A percentile compares a stretch with the other conserved stretches of the same genome.
These are phyloP conservation scores for Macaria notata DNA, from an alignment of 2,888 invertebrate species.

Conservation along the genomic window DNA sequence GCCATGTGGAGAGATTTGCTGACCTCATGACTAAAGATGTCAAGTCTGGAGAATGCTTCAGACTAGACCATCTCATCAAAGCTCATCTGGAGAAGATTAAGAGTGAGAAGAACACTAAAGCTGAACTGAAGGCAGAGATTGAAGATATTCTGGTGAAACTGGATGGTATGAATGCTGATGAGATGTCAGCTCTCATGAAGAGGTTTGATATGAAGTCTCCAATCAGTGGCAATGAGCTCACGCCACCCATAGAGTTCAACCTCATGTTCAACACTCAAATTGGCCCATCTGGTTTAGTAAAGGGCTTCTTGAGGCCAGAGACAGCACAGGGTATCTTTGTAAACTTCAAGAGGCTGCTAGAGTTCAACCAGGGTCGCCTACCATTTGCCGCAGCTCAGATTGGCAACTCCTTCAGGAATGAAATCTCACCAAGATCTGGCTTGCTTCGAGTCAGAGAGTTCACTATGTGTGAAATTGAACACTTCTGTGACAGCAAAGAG, in stretches of 20 bases:
- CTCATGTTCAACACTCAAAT: conserved; percentile 99
- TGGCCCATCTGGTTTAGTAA: conserved; percentile 96
- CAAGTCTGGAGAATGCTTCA: conserved; percentile 97
- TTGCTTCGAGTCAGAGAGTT: conserved; percentile 98
- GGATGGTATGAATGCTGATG: conserved; percentile 95
- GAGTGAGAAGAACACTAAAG: conserved; percentile 90
- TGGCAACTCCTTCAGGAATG: conserved; percentile 98
- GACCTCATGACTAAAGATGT: conserved; percentile 99
- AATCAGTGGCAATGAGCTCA: conserved; percentile 95
- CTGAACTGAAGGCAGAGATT: conserved; percentile 87
- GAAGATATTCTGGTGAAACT: conserved; percentile 90
- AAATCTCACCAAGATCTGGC: conserved; percentile 99
- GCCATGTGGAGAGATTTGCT: conserved; percentile 99
- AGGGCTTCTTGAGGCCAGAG: conserved; percentile 98
- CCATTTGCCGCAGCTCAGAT: conserved; percentile 99
- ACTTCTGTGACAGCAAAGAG: conserved; percentile 98
- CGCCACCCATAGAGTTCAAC: conserved; percentile 98
- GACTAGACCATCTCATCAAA: conserved; percentile 98
- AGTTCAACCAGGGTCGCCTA: conserved; percentile 97
- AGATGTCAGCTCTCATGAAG: conserved; percentile 92
- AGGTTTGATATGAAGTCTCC: conserved; percentile 98
- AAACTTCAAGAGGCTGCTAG: conserved; percentile 98
- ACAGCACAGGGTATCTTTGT: conserved; percentile 99
- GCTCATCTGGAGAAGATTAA: conserved; percentile 93
- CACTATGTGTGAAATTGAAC: conserved; percentile 99